Base-by-base conservation (phyloP, 1,140 invertebrate genomes). In the Tetraneura akinire region DNA sequence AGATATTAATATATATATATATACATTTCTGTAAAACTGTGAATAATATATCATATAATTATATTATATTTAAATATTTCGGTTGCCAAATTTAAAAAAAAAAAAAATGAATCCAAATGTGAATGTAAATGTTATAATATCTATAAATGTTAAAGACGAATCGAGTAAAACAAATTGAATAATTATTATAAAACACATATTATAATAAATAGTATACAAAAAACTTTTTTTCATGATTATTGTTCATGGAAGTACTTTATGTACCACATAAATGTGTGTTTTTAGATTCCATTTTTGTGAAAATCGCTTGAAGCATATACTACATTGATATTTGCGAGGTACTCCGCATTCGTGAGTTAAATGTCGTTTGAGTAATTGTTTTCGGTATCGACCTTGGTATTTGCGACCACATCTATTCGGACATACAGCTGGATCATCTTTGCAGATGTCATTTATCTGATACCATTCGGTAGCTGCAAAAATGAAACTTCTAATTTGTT, bases 291-390 rank as follows among this genome's bases (percentile, higher is more conserved):
- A 60, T 51, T 83, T 82, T 53, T 70, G 62, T 18, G 70, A 13
- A 21, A 76, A 82, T 37, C 49, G 26, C n/a, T 83, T 83, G 3
- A 71, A 68, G 51, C 83, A 83, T 32, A 82, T 80, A 14, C 60
- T 80, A 21, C 83, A 83, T 26, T 82, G 80, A 57, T 83, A 83
- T 42, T 80, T 80, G 29, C 66, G 51, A 8, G 81, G 80, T 21
- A 81, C 81, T 0, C 90, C 90, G 80, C 90, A 92, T 81, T 91
- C 90, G 81, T 90, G 88, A 51, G 87, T 87, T 80, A 89, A 85
- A 83, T 91, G 91, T 26, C 87, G 86, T 80, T 87, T 86, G 5
- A 89, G 82, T 55, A 71, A 60, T 47, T 78, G 74, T 5, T 85
- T 51, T 47, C 83, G 80, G 16, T 86, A 84, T 3, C 83, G 85